Evolutionary conservation across 2,113 vertebrate species (phyloP).

Genomic region (Actenoides lindsayi): DNA sequence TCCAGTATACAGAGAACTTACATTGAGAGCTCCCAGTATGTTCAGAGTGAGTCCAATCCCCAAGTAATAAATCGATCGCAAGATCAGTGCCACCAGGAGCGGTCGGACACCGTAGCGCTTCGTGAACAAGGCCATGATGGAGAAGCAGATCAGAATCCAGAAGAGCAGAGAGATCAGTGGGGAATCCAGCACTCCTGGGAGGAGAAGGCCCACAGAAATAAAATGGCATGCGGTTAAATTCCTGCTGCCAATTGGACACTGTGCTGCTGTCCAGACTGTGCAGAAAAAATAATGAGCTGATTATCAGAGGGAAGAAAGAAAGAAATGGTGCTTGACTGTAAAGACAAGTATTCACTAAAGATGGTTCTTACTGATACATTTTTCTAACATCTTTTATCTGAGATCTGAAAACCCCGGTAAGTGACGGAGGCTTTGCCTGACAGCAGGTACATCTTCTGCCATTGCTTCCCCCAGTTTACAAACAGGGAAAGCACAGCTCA

Average conservation of each 20-base stretch:
- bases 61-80: slow-evolving; percentile 92
- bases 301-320: neutral
- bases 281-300: neutral
- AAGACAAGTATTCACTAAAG: neutral
- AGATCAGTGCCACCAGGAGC: slow-evolving; percentile 87
- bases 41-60: slow-evolving; percentile 94
- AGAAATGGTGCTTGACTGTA: neutral
- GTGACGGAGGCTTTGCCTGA: neutral
- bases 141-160: slow-evolving; percentile 91
- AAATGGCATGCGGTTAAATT: neutral
- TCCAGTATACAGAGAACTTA: slow-evolving; percentile 63
- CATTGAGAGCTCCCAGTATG: slow-evolving; percentile 87
- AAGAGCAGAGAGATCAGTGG: slow-evolving; percentile 88
- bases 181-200: slow-evolving; percentile 86
- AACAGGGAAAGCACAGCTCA: neutral
- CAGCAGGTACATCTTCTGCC: neutral
- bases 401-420: neutral
- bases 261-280: neutral
- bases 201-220: neutral
- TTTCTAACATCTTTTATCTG: neutral
- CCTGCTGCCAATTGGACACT: fast-evolving
- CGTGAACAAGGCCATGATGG: slow-evolving; percentile 87
- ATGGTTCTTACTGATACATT: neutral
- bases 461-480: neutral
- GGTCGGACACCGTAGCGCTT: slow-evolving; percentile 90